phyloP scores from a whole-genome alignment of 23 tunicate genomes.

The Diplosoma virens region DNA sequence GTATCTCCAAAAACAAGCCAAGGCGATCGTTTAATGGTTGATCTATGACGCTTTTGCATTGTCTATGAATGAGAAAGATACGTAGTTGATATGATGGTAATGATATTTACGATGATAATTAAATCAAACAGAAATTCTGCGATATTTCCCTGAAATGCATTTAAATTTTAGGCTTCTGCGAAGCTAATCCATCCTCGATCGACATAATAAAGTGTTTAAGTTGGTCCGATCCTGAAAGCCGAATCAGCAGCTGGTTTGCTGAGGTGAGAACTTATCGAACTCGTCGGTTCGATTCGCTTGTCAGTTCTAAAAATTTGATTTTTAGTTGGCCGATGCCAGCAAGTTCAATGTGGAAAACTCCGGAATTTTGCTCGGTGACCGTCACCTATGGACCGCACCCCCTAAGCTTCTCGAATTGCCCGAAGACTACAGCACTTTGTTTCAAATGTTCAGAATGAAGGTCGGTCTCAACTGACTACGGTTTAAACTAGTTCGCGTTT shows the following conservation, averaged over 20 bases:
- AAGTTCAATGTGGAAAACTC: neutral
- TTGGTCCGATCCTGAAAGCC: conserved; percentile 27
- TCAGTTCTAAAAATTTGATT: neutral
- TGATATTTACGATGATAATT: no score
- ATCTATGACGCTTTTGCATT: no score
- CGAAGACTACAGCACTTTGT: conserved; percentile 63
- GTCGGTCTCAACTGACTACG: no score
- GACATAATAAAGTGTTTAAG: conserved; percentile 31
- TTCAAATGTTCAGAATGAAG: conserved; percentile 44
- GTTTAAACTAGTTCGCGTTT: no score
- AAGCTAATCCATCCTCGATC: neutral
- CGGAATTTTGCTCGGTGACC: neutral
- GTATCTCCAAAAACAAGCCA: no score
- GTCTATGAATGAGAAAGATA: no score
- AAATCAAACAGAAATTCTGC: no score
- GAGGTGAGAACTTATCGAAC: no score
- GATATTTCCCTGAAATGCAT: no score
- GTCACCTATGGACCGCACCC: conserved; percentile 35
- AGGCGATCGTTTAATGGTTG: no score
- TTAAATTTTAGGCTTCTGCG: conserved; percentile 32
- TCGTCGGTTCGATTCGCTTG: neutral
- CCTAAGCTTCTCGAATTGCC: conserved; percentile 57
- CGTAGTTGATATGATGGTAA: no score
- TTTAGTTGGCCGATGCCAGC: neutral
- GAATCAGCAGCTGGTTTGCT: conserved; percentile 52